Percentiles rank a stretch among this genome's conserved stretches.
phyloP scores from a whole-genome alignment of 2,113 vertebrate genomes.

The Serilophus lunatus region DNA sequence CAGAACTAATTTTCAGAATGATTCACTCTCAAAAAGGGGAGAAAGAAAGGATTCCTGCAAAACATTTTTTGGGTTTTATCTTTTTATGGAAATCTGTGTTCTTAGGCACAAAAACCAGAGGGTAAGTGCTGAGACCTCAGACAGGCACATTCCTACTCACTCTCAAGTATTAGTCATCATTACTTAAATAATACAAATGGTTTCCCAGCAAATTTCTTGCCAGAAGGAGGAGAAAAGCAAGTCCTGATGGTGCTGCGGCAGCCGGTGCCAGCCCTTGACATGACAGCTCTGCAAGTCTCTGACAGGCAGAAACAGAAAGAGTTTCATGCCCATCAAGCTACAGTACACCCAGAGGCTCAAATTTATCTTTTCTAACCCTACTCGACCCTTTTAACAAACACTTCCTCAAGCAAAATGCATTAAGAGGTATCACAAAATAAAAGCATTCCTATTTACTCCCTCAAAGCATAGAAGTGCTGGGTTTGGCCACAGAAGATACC shows the following conservation, averaged over 20 bases:
- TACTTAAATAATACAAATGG: slow-evolving; percentile 16
- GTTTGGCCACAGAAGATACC: background rate
- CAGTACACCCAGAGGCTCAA: background rate
- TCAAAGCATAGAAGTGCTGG: background rate
- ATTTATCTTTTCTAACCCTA: slow-evolving; percentile 3
- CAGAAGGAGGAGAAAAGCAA: background rate
- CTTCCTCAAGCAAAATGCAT: slow-evolving; percentile 36
- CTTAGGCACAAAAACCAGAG: background rate
- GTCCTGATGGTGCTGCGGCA: background rate
- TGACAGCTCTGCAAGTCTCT: background rate
- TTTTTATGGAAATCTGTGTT: background rate
- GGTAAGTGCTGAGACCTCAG: background rate
- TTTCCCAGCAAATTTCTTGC: slow-evolving; percentile 20
- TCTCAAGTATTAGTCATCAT: background rate
- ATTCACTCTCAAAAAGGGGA: background rate
- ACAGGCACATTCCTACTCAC: background rate
- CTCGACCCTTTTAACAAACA: background rate
- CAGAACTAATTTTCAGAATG: background rate
- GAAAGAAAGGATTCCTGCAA: background rate
- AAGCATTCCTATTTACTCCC: background rate
- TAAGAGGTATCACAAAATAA: slow-evolving; percentile 3
- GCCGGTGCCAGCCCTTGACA: background rate
- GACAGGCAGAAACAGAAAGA: background rate
- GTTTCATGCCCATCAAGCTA: background rate
- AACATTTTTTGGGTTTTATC: background rate